These are phyloP conservation scores for Cyanoramphus novaezelandiae DNA, from an alignment of 2,113 vertebrate genomes.

Conservation along the genomic window DNA sequence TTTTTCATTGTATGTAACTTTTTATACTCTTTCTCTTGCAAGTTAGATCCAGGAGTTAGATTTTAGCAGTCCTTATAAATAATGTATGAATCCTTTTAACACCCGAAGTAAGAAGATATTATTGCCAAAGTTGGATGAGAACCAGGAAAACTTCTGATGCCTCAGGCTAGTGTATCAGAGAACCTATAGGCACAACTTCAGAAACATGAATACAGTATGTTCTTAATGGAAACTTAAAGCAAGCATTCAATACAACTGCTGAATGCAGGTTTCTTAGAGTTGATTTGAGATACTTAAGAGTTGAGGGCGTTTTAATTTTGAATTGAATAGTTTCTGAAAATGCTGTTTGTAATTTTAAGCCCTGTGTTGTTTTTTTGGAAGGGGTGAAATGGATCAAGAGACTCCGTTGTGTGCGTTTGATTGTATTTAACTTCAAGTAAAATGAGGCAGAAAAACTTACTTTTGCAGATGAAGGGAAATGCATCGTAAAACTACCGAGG, in stretches of 20 bases:
- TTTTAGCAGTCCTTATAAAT: slow-evolving; percentile 69
- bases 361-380: neutral
- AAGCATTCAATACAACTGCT: neutral
- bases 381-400: neutral
- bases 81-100: slow-evolving; percentile 68
- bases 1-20: slow-evolving; percentile 40
- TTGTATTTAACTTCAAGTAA: neutral
- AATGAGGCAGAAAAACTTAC: neutral
- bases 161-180: slow-evolving; percentile 49
- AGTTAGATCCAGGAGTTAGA: slow-evolving; percentile 66
- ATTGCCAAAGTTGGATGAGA: slow-evolving; percentile 64
- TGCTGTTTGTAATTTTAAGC: neutral
- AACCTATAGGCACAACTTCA: slow-evolving; percentile 26
- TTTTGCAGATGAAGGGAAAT: neutral
- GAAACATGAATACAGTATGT: neutral
- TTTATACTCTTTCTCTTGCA: slow-evolving; percentile 54
- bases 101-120: slow-evolving; percentile 67
- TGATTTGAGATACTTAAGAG: neutral
- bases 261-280: neutral
- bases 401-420: neutral
- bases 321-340: neutral
- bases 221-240: neutral
- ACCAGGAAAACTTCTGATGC: slow-evolving; percentile 68
- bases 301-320: neutral
- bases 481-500: neutral